A percentile compares a stretch with the other conserved stretches of the same genome.
These are phyloP conservation scores for Macaria notata DNA, from an alignment of 2,888 invertebrate genomes.

Conservation along the genomic window DNA sequence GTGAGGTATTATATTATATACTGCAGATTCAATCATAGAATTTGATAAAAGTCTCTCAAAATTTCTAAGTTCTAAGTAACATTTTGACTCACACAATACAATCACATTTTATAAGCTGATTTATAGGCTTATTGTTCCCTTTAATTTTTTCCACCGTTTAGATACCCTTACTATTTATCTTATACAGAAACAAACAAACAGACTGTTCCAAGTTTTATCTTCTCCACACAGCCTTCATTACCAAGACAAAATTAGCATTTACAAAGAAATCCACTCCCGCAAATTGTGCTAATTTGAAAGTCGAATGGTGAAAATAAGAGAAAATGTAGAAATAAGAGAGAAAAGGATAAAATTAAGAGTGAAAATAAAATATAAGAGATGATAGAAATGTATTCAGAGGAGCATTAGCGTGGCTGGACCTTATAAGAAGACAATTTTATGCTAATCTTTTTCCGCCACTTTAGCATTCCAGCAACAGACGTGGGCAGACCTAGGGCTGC, in stretches of 20 bases:
- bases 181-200: no score
- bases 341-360: conserved; percentile 38
- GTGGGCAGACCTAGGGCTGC: conserved; percentile 49
- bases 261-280: conserved; percentile 33
- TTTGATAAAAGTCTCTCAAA: no score
- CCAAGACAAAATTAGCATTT: conserved; percentile 29
- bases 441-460: conserved; percentile 76
- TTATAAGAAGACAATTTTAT: conserved; percentile 76
- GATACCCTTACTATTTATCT: no score
- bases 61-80: no score
- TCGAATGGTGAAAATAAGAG: conserved; percentile 22
- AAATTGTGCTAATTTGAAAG: conserved; percentile 36
- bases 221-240: not conserved
- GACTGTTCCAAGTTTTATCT: no score
- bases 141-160: no score
- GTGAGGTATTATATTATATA: no score
- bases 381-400: conserved; percentile 40
- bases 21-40: no score
- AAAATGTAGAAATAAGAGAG: conserved; percentile 34
- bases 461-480: conserved; percentile 69
- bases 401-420: conserved; percentile 50
- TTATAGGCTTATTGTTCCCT: no score
- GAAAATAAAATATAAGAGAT: conserved; percentile 24
- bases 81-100: no score
- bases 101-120: no score